Evolutionary conservation across 2,888 invertebrate species (phyloP).

Genomic region (Mycogona germanica): DNA sequence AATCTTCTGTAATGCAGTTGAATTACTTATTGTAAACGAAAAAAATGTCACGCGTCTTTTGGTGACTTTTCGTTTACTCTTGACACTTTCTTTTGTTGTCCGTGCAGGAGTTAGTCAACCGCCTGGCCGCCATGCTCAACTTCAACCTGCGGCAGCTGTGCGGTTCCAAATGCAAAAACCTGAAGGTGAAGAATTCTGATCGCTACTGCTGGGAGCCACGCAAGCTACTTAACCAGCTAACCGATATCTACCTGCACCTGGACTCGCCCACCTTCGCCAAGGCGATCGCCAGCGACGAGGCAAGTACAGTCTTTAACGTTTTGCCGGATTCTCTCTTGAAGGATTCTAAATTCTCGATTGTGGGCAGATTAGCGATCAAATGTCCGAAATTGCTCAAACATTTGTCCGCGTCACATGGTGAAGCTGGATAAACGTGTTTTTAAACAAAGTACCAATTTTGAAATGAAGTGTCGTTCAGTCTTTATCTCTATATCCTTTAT

Average conservation of each 20-base stretch:
- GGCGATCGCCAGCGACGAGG: slow-evolving; percentile 92
- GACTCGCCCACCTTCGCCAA: slow-evolving; percentile 82
- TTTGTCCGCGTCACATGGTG: too few relatives aligned
- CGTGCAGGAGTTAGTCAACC: slow-evolving; percentile 67
- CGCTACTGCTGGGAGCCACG: slow-evolving; percentile 98
- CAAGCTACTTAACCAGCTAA: slow-evolving; percentile 75
- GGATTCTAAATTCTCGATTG: too few relatives aligned
- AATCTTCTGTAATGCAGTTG: too few relatives aligned
- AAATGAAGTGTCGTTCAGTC: not conserved
- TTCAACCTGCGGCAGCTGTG: slow-evolving; percentile 94
- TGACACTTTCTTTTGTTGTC: not conserved
- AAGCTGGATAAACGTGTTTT: too few relatives aligned
- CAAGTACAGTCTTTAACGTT: slow-evolving; percentile 36
- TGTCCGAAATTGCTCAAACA: too few relatives aligned
- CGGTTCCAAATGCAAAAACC: slow-evolving; percentile 82
- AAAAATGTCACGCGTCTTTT: too few relatives aligned
- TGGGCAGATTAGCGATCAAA: too few relatives aligned
- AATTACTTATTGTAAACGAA: too few relatives aligned
- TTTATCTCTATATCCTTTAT: not conserved
- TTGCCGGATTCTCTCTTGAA: not conserved
- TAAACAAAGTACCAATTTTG: not conserved
- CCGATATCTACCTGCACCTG: slow-evolving; percentile 93
- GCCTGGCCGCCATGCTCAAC: slow-evolving; percentile 95
- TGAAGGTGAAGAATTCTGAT: slow-evolving; percentile 83
- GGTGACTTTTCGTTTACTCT: not conserved